Evolutionary conservation across 2,113 vertebrate species (phyloP), one percentile per base, ranked within the genome.

Genomic region (Eulemur rufifrons): DNA sequence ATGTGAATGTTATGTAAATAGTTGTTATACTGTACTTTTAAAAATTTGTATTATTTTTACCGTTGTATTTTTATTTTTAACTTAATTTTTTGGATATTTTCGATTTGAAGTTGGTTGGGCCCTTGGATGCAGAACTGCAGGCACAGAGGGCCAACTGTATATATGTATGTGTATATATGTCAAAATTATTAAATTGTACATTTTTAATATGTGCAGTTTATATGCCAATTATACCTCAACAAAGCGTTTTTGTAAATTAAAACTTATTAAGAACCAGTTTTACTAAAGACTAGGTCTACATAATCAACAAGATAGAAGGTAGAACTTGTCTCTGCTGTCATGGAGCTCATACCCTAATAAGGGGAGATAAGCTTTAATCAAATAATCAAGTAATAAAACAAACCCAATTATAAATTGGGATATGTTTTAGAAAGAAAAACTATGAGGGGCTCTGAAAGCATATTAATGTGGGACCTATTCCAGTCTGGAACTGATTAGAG

Each of bases 351-450:
- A 88, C 8, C 52, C n/a, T 64, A 68, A 27, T 73, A 80, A 80
- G 17, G 23, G 8, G 73, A n/a, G 47, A 68, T 52, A 59, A 12
- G 17, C 74, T 92, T 94, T 94, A 94, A 89, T 94, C 15, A 94
- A 89, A 81, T 61, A 66, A 80, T 94, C 15, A 95, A 89, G 63
- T 61, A 66, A 80, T 76, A 56, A 59, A 7, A 94, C 21, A 94
- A 87, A 83, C n/a, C 29, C 69, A 82, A 91, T 96, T 96, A 92
- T 78, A 86, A 97, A 47, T 25, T 56, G 21, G 37, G 27, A 76
- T 76, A 47, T 68, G 21, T 81, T 54, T 25, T 45, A 68, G 68
- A 47, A 85, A 92, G 23, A 81, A 94, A 96, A 92, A 89, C 52
- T 68, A 81, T 94, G 59, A 27, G 54, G 39, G n/a, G 11, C 29